Base-by-base conservation (phyloP, 2,888 invertebrate genomes). In the Beris morrisii region DNA sequence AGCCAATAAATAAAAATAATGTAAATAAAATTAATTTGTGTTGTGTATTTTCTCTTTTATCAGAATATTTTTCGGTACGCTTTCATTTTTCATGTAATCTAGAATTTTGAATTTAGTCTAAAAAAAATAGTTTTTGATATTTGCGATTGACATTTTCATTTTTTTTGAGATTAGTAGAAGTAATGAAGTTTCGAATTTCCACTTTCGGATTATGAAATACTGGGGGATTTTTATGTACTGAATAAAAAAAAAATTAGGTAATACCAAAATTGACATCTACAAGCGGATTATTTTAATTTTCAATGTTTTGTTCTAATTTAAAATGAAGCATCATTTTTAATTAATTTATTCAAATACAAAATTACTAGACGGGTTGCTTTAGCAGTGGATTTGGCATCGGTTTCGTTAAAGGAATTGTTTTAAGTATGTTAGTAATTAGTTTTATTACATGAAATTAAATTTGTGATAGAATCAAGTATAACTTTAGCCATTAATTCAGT, bases 191-290 rank as follows among this genome's bases (percentile, higher is more conserved):
- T 38, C 38, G 9, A 38, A 38, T 38, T 38, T 38, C 38, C 38
- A 38, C 3, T 38, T 38, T 38, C 38, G 38, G 5, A 38, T 38
- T 38, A 38, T 38, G 38, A 38, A 38, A 38, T 38, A 38, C 9
- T 38, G 38, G 9, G 7, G 5, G 38, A 38, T 38, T 38, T 38
- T 38, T 3, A 38, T 9, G 9, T 7, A 38, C 1, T 1, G 9
- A 38, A 38, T 7, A 38, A 38, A 38, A 38, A 7, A 38, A 38
- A 38, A 38, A 38, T 38, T 38, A 38, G 38, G 38, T 38, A 38
- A 5, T 38, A 38, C 38, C 38, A 38, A 38, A 38, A 38, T 66
- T 75, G 73, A 76, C 76, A 73, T 64, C 64, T 64, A 64, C 43
- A 64, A 64, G 64, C 64, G 22, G 38, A 9, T 38, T 38, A 22